Conservation (phyloP, 35 echinoderm and acorn worm species). For the Holothuria glaberrima region DNA sequence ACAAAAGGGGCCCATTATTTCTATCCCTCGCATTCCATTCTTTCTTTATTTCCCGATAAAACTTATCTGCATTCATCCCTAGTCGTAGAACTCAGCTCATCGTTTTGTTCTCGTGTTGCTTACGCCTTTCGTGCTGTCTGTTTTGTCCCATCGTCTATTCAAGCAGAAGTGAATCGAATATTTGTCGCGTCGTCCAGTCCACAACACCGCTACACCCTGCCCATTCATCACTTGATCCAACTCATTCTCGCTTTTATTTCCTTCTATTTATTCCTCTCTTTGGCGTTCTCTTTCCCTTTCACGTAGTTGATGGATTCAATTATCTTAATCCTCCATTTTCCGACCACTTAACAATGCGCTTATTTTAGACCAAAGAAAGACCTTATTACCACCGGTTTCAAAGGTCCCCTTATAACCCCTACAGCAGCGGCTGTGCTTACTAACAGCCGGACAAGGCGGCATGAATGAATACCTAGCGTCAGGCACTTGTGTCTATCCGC, state of each 20-base stretch:
- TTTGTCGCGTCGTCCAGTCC: conserved; percentile 30
- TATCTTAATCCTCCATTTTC: conserved; percentile 36
- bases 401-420: neutral
- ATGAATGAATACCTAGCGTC: neutral
- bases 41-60: conserved; percentile 27
- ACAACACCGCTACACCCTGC: neutral
- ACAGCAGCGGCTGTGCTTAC: too few species aligned
- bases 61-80: conserved; percentile 9
- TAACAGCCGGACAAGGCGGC: too few species aligned
- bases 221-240: neutral
- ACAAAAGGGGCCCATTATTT: conserved; percentile 33
- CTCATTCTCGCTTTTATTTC: conserved; percentile 23
- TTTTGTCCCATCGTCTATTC: conserved; percentile 5
- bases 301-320: conserved; percentile 36
- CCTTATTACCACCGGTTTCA: conserved; percentile 19
- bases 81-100: neutral
- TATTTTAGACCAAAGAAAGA: conserved; percentile 23
- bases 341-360: conserved; percentile 11
- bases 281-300: conserved; percentile 11
- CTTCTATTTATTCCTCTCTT: conserved; percentile 12
- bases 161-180: conserved; percentile 6
- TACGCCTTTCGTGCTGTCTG: neutral
- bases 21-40: conserved; percentile 15
- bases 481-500: neutral
- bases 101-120: neutral